These are phyloP conservation scores for Crypturellus tataupa DNA, from an alignment of 2,797 vertebrate species.

Conservation along the genomic window DNA sequence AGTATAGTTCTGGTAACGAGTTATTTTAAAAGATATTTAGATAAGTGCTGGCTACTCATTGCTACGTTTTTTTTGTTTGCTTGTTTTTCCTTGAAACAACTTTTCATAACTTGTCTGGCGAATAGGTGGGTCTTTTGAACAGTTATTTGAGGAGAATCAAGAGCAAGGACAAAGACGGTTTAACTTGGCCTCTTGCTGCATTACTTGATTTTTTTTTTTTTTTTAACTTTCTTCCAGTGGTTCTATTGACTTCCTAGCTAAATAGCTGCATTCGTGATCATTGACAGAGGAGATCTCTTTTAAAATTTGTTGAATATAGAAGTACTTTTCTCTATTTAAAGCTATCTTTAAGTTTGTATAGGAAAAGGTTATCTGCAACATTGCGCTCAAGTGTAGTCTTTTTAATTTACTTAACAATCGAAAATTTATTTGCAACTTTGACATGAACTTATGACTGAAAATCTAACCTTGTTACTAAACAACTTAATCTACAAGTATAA, in stretches of 20 bases:
- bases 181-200: not conserved
- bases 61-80: not conserved
- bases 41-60: not conserved
- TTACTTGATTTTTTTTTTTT: not conserved
- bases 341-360: not conserved
- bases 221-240: not conserved
- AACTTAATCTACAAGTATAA: slow-evolving; percentile 23
- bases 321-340: not conserved
- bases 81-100: not conserved
- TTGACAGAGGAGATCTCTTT: not conserved
- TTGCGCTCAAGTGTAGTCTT: not conserved
- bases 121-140: not conserved
- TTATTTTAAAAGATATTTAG: not conserved
- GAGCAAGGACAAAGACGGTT: not conserved
- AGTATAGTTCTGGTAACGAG: not conserved
- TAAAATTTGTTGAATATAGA: not conserved
- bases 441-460: not conserved
- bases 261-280: not conserved
- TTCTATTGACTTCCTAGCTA: not conserved
- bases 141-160: not conserved
- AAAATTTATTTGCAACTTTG: not conserved
- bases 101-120: not conserved
- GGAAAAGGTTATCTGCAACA: not conserved
- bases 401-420: not conserved
- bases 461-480: not conserved